These are phyloP conservation scores for Garra rufa DNA, from an alignment of 2,113 vertebrate species.

Conservation along the genomic window DNA sequence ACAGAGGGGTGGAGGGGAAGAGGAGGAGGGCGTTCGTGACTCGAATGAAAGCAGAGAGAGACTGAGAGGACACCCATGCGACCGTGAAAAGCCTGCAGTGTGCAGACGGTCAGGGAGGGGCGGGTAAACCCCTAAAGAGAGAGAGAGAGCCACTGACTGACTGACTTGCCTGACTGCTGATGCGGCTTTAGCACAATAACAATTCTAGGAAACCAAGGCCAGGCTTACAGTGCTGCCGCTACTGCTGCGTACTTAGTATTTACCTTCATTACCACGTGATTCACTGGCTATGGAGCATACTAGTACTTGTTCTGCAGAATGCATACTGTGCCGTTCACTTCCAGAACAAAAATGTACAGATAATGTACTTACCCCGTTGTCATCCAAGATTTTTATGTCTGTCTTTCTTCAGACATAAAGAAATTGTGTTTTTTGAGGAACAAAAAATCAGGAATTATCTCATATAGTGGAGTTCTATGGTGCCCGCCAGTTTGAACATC, in stretches of 20 bases:
- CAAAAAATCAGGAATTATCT: too few species aligned
- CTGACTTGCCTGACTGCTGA: conserved; percentile 46
- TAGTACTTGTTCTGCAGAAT: neutral
- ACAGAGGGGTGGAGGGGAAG: conserved; percentile 53
- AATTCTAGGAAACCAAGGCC: conserved; percentile 77
- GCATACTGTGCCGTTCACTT: too few species aligned
- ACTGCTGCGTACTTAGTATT: conserved; percentile 6
- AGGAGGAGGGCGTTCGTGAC: conserved; percentile 59
- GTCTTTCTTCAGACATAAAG: too few species aligned
- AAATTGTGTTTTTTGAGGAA: too few species aligned
- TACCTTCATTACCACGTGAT: conserved; percentile 69
- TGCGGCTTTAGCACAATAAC: conserved; percentile 70
- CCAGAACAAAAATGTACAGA: too few species aligned
- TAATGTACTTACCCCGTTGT: too few species aligned
- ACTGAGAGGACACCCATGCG: conserved; percentile 69
- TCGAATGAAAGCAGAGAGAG: conserved; percentile 61
- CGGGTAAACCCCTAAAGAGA: conserved; percentile 61
- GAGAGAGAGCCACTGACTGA: conserved; percentile 34
- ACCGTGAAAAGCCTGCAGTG: conserved; percentile 73
- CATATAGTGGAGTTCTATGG: too few species aligned
- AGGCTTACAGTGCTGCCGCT: neutral
- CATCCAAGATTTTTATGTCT: too few species aligned
- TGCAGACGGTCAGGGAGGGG: conserved; percentile 67
- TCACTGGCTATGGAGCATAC: neutral
- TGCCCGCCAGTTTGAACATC: too few species aligned